Base-by-base conservation (phyloP, 2,113 vertebrate genomes). In the Onychostruthus taczanowskii region DNA sequence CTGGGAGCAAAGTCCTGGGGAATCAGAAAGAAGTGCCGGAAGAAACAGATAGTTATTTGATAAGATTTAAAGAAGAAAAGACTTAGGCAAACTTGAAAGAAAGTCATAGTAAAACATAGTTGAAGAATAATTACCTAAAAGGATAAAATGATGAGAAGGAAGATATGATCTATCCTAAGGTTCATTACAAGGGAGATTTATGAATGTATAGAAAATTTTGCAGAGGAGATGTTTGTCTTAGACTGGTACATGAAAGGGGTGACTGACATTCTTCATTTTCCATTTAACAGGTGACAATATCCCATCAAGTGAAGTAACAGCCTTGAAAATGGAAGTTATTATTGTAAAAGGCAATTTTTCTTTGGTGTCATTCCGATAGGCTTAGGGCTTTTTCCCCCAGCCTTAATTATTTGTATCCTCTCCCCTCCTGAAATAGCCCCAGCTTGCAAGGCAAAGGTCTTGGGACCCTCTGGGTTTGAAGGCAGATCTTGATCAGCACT, bases 401-500 rank as follows among this genome's bases (percentile, higher is more conserved):
- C 13, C 26, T 68, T 74, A 93, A 59, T 76, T 10, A 64, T 84
- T 70, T 64, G 33, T 59, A 55, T 85, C 64, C 31, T 92, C 49
- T 84, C 21, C 50, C 43, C 27, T 63, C 61, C 59, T 3, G 7
- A 90, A 68, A 56, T 6, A 63, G 68, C 63, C 69, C 28, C 75
- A 73, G 89, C 43, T 95, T 94, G 68, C 59, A 87, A 87, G 26
- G 31, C 58, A 93, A 92, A 73, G 77, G 55, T 76, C 62, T 94
- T 7, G 14, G 50, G 75, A 95, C 92, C 93, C 82, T 93, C 83
- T 21, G 44, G 75, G 58, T 96, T 44, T 91, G 87, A 96, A 94
- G 75, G 94, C 78, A 97, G 96, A 90, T 83, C 87, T 90, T 1
- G 0, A 93, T 96, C 67, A 78, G 89, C 20, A 46, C 28, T 97